Evolutionary conservation across 2,113 vertebrate species (phyloP).

Genomic region (Corythornis cristatus): DNA sequence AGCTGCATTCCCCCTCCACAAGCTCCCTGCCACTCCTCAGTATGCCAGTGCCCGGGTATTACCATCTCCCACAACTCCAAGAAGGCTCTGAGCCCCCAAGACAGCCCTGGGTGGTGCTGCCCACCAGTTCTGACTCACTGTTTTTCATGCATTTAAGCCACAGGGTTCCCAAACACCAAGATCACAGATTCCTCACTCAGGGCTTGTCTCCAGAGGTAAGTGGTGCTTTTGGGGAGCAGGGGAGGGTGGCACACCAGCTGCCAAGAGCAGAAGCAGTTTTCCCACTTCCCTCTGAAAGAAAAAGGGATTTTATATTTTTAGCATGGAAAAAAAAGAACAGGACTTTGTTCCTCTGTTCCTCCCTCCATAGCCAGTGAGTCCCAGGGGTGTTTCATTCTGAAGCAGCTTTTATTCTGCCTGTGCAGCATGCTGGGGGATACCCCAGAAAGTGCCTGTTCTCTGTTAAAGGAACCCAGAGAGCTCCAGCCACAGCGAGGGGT

Average conservation of each 20-base stretch:
- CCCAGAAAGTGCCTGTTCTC: neutral
- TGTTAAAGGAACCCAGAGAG: neutral
- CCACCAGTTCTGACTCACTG: neutral
- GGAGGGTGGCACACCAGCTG: neutral
- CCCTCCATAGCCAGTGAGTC: neutral
- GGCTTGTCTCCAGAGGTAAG: neutral
- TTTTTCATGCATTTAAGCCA: neutral
- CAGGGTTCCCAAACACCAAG: neutral
- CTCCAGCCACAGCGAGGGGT: fast-evolving
- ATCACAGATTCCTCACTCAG: fast-evolving
- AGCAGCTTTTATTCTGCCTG: neutral
- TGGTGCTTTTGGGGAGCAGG: neutral
- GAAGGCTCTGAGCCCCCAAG: neutral
- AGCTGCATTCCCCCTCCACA: neutral
- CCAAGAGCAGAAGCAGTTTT: neutral
- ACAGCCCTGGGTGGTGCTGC: neutral
- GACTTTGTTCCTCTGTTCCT: neutral
- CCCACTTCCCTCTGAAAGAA: neutral
- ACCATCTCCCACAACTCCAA: neutral
- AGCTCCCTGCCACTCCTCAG: neutral
- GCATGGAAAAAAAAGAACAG: neutral
- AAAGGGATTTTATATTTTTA: neutral
- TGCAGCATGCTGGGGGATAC: neutral
- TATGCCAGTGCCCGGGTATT: neutral
- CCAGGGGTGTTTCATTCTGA: neutral